Evolutionary conservation across 2,888 invertebrate species (phyloP).

Genomic region (Fissipunctia ypsillon): DNA sequence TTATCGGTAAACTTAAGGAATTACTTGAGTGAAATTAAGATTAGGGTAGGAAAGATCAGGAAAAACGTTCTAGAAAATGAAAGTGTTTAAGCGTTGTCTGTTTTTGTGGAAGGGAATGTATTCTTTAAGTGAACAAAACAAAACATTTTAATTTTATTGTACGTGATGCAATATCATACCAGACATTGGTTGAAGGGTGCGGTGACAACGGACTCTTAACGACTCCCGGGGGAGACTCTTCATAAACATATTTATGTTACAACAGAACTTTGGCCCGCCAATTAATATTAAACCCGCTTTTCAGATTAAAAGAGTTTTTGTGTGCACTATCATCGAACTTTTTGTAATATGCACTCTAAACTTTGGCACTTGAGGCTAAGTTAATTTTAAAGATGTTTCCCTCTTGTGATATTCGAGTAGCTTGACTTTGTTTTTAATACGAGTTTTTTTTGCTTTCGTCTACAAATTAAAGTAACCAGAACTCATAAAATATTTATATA

Average conservation of each 20-base stretch:
- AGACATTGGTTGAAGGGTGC: slow-evolving; percentile 19
- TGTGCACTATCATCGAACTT: slow-evolving; percentile 49
- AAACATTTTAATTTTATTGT: slow-evolving; percentile 19
- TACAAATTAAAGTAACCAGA: background rate
- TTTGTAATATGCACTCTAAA: slow-evolving; percentile 50
- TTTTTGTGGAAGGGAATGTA: slow-evolving; percentile 12
- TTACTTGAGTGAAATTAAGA: slow-evolving; percentile 59
- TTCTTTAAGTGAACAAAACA: slow-evolving; percentile 31
- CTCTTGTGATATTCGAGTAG: slow-evolving; percentile 13
- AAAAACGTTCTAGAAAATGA: slow-evolving; percentile 28
- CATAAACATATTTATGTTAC: slow-evolving; percentile 49
- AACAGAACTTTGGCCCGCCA: slow-evolving; percentile 48
- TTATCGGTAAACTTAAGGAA: slow-evolving; percentile 62
- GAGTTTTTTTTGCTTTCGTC: background rate
- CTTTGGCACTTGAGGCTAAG: slow-evolving; percentile 42
- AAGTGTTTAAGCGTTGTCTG: slow-evolving; percentile 12
- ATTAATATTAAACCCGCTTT: slow-evolving; percentile 61
- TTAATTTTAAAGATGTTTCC: slow-evolving; percentile 46
- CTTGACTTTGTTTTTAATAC: slow-evolving; percentile 31
- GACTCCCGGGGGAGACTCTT: slow-evolving; percentile 36
- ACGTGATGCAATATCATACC: slow-evolving; percentile 45
- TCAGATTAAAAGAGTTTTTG: slow-evolving; percentile 49
- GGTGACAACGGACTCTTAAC: slow-evolving; percentile 52
- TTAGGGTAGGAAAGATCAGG: slow-evolving; percentile 26
- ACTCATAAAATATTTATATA: background rate